phyloP scores from a whole-genome alignment of 2,797 vertebrate species.

The Erethizon dorsatum region DNA sequence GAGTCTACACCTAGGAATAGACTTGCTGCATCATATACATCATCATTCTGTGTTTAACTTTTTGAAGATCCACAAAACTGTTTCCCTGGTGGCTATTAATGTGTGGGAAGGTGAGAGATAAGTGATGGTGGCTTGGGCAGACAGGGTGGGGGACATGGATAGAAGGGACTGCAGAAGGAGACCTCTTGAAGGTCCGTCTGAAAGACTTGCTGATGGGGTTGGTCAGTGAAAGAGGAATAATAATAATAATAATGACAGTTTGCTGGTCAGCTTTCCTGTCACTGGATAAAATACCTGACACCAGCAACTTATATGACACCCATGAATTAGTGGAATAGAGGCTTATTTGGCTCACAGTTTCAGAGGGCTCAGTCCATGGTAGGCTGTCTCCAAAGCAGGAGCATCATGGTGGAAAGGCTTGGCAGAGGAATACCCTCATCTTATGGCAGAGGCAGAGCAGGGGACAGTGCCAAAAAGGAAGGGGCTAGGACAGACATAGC shows the following conservation, averaged over 20 bases:
- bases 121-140: background rate
- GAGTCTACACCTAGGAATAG: background rate
- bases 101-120: background rate
- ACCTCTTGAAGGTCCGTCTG: background rate
- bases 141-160: background rate
- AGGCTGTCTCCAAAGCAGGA: background rate
- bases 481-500: background rate
- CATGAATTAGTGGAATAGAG: background rate
- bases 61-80: background rate
- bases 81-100: background rate
- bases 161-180: too few relatives aligned
- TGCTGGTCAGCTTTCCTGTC: background rate
- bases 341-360: background rate
- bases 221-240: background rate
- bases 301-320: background rate
- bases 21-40: background rate
- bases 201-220: background rate
- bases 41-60: background rate
- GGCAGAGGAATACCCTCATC: background rate
- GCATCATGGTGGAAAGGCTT: background rate
- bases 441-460: background rate
- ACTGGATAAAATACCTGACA: background rate
- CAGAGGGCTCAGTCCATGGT: background rate
- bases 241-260: background rate
- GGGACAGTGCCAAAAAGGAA: background rate